Conservation (phyloP, 2,888 invertebrate genomes). For the Tyria jacobaeae region DNA sequence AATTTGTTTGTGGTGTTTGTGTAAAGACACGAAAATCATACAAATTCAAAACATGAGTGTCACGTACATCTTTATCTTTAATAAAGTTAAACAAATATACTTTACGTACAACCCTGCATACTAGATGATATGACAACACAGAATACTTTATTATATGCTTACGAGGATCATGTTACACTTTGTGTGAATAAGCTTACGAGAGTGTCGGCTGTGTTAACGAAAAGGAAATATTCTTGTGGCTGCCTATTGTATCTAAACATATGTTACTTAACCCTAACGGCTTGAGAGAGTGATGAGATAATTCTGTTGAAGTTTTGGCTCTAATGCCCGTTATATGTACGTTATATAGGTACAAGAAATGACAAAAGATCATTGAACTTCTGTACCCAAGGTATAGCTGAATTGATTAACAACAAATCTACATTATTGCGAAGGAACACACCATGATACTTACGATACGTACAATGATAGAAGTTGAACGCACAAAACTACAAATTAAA, state of each 20-base stretch:
- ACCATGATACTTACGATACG: too few relatives aligned
- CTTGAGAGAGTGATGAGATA: too few relatives aligned
- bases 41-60: background rate
- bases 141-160: slow-evolving; percentile 20
- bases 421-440: too few relatives aligned
- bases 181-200: slow-evolving; percentile 11
- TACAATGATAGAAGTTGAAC: too few relatives aligned
- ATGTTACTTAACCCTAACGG: background rate
- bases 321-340: too few relatives aligned
- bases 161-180: slow-evolving; percentile 14
- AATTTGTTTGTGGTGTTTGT: background rate
- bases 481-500: too few relatives aligned
- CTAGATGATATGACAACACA: slow-evolving; percentile 7
- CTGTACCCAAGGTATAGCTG: too few relatives aligned
- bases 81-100: background rate
- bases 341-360: too few relatives aligned
- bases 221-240: slow-evolving; percentile 8
- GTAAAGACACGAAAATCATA: background rate
- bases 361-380: too few relatives aligned
- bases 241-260: background rate
- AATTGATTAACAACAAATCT: too few relatives aligned
- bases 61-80: slow-evolving; percentile 1
- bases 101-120: slow-evolving; percentile 7
- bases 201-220: slow-evolving; percentile 10
- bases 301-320: too few relatives aligned